Conservation (phyloP, 2,888 invertebrate species). For the Drosophila maculinotata region DNA sequence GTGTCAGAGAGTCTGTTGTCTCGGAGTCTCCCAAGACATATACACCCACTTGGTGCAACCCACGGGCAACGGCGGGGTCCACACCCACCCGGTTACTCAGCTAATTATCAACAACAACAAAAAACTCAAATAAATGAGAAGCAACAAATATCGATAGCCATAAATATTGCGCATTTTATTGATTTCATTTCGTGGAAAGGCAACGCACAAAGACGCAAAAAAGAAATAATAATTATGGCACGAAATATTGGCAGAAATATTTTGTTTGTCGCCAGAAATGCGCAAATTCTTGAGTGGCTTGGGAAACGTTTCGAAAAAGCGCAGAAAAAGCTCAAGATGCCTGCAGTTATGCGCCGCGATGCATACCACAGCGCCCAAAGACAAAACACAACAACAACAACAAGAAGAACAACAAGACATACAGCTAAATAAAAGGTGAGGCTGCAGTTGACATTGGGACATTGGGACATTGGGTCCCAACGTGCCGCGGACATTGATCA, state of each 20-base stretch:
- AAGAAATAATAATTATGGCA: conserved; percentile 66
- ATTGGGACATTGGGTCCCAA: conserved; percentile 29
- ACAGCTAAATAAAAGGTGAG: conserved; percentile 52
- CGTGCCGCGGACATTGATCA: conserved; percentile 69
- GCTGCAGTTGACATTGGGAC: conserved; percentile 76
- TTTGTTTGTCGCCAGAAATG: conserved; percentile 74
- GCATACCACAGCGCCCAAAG: conserved; percentile 51
- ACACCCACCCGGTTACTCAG: conserved; percentile 59
- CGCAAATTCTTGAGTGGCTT: conserved; percentile 48
- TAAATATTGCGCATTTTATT: conserved; percentile 66
- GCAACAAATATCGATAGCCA: conserved; percentile 44
- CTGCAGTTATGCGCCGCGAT: conserved; percentile 73
- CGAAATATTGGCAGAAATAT: conserved; percentile 67
- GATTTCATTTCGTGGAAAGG: conserved; percentile 67
- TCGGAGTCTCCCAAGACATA: conserved; percentile 39
- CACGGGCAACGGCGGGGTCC: conserved; percentile 31
- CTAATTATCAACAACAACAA: conserved; percentile 62
- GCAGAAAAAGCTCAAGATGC: conserved; percentile 59
- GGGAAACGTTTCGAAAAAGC: conserved; percentile 28
- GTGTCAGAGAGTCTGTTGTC: conserved; percentile 55
- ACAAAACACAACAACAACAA: conserved; percentile 18
- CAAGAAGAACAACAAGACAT: no score
- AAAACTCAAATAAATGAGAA: background rate
- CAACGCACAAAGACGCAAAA: conserved; percentile 17
- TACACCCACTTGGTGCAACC: conserved; percentile 58